Conservation (phyloP, 2,113 vertebrate species). For the Climacteris rufus region DNA sequence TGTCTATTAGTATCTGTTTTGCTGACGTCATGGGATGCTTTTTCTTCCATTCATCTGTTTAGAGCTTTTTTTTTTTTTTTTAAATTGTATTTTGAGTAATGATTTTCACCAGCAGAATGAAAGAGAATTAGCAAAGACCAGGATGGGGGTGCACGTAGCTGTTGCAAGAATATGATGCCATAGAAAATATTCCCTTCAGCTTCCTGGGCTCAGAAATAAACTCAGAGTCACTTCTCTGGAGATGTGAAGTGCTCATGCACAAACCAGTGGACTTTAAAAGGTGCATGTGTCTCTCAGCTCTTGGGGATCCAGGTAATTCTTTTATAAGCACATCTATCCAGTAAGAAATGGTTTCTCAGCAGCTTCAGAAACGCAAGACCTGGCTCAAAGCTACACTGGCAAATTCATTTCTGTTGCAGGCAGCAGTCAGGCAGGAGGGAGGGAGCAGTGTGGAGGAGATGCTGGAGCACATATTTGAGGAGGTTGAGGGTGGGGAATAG, state of each 20-base stretch:
- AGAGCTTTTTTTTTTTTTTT: not conserved
- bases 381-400: not conserved
- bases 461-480: not conserved
- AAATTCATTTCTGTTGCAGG: not conserved
- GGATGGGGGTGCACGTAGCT: not conserved
- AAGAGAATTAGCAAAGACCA: not conserved
- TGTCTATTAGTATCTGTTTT: constrained; percentile 10
- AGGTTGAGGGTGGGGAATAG: not conserved
- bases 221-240: not conserved
- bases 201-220: not conserved
- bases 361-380: not conserved
- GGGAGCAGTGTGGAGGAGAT: not conserved
- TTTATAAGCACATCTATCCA: not conserved
- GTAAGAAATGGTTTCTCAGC: not conserved
- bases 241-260: not conserved
- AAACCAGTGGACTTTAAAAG: not conserved
- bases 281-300: not conserved
- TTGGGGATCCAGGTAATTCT: not conserved
- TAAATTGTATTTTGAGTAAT: not conserved
- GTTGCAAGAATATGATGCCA: not conserved
- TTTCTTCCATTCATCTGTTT: not conserved
- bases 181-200: not conserved
- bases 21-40: not conserved
- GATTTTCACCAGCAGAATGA: not conserved
- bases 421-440: not conserved